phyloP scores from a whole-genome alignment of 2,113 vertebrate genomes.

The Nansenia antarctica region DNA sequence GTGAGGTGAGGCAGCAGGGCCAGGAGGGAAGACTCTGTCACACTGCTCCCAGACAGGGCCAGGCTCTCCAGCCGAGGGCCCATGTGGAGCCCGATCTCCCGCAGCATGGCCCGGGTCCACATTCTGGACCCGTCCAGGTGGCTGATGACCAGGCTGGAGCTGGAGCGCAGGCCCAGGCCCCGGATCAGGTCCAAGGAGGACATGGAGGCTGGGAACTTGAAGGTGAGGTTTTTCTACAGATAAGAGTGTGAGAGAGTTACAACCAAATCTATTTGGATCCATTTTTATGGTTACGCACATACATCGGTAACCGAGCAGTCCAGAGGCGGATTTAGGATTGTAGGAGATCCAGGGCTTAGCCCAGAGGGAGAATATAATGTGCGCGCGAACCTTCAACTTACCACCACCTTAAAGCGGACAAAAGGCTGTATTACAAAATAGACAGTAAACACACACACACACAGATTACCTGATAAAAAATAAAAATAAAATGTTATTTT shows the following conservation, averaged over 20 bases:
- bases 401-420: too few species aligned
- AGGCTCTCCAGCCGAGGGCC: conserved; percentile 76
- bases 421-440: too few species aligned
- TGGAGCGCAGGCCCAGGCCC: conserved; percentile 57
- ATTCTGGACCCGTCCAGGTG: conserved; percentile 76
- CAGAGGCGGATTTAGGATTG: not conserved
- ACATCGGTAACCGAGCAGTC: too few species aligned
- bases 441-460: too few species aligned
- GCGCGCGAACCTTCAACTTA: too few species aligned
- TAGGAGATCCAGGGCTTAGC: too few species aligned
- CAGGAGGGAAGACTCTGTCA: conserved; percentile 78
- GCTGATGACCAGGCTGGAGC: conserved; percentile 75
- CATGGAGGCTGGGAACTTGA: conserved; percentile 76
- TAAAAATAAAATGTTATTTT: too few species aligned
- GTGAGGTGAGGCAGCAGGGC: conserved; percentile 76
- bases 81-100: conserved; percentile 66
- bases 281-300: too few species aligned
- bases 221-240: conserved; percentile 71
- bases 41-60: conserved; percentile 75
- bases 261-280: not conserved
- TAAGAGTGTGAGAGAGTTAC: conserved; percentile 30
- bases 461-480: too few species aligned
- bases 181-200: conserved; percentile 75
- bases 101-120: conserved; percentile 72
- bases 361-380: too few species aligned